Base-by-base conservation (phyloP, 2,888 invertebrate genomes). In the Metallyticus violacea region DNA sequence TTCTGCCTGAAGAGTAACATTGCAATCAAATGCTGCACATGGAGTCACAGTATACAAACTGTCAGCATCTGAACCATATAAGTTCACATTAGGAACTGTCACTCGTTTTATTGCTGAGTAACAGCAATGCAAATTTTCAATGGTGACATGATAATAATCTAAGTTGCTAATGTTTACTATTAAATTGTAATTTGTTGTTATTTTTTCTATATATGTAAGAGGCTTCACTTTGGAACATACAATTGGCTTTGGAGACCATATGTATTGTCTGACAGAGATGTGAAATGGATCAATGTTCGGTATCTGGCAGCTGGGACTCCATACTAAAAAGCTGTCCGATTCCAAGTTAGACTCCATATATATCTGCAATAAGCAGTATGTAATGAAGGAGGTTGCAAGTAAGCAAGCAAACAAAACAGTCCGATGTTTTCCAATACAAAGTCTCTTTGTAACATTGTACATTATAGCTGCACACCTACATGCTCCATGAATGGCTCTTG, bases 241-340 rank as follows among this genome's bases (percentile, higher is more conserved):
- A 3, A 86, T 81, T 26, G 83, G 82, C 22, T 79, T 77, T 2
- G 79, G 77, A 25, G 30, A 81, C 6, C 28, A 80, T 7, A 81
- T 82, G 22, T 86, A 79, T 2, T 29, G 76, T 22, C 29, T 77
- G 27, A 88, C 76, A 29, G 88, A 88, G 2, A 25, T 7, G 77
- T 88, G 80, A 82, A 85, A 87, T 1, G 88, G 88, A 77, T 87
- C 79, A 9, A 88, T 15, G 81, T 88, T 86, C 7, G 88, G 88
- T 22, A 88, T 88, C 81, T 87, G 86, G 40, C 88, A 88, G 0
- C 77, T 85, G 22, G 81, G 26, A 81, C 83, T 86, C 83, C 79
- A 83, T 30, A 87, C 86, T 26, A 86, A 62, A 76, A 22, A 82
- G n/a, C 83, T 83, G 77, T 83, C 83, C 7, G 27, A 9, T 26